Evolutionary conservation across 2,113 vertebrate genomes (phyloP), one percentile per base, ranked within the genome.

Genomic region (Globicephala melas): DNA sequence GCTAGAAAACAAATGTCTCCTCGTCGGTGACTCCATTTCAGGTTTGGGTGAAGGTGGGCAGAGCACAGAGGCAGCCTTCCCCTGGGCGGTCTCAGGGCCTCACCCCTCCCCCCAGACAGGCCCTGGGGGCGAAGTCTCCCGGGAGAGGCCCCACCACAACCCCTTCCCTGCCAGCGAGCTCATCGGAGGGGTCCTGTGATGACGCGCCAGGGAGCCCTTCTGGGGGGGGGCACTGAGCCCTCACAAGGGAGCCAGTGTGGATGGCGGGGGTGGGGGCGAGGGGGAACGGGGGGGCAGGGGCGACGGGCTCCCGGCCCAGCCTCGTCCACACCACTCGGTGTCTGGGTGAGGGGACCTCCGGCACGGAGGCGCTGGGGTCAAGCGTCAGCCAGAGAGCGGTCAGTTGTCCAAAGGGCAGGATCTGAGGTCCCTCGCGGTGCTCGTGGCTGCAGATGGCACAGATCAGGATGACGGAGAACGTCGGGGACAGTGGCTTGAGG

Each of bases 381-480:
- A 2, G 25, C 9, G 15, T 28, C 38, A 21, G 67, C 67, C 17
- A 4, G 8, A 26, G 15, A 50, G 67, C 6, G 5, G 33, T 83
- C 33, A 3, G 41, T 23, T 8, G 63, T 14, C 31, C 74, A 50
- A 5, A 53, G 33, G n/a, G 33, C 13, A 31, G 23, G 50, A 6
- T 86, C 65, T 67, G 65, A 36, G 63, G 44, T 53, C 53, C 70
- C 0, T 33, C 31, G 5, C 9, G 3, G 0, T 17, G 28, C 77
- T 76, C 65, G 20, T 58, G 95, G 20, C 62, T 91, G 68, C 86
- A 99, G 99, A 99, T 98, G 2, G 99, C 99, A 26, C 98, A 99
- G 95, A 99, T 99, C 47, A 99, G 99, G 31, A 99, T 99, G 98
- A 99, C 99, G 0, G 99, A 99, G 97, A 99, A 98, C 31, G 98